Base-by-base conservation (phyloP, 2,797 vertebrate species). In the Phoebastria nigripes region DNA sequence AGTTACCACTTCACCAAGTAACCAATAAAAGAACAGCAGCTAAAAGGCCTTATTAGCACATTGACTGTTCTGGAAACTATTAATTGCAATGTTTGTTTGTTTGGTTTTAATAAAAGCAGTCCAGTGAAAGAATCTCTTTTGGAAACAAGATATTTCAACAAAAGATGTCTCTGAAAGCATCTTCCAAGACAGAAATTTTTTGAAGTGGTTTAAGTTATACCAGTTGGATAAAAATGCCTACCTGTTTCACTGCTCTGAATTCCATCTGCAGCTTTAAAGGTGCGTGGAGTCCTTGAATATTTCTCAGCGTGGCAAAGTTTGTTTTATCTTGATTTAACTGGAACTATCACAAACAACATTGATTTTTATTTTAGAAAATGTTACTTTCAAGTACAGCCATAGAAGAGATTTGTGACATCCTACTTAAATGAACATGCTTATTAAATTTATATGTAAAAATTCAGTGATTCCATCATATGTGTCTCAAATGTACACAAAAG, bases 241-340 rank as follows among this genome's bases (percentile, higher is more conserved):
- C 99, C 99, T 99, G 99, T 97, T 98, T 98, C 37, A 98, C 99
- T 41, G 99, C 99, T 94, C 98, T 99, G 97, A 99, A 99, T 96
- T 99, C 99, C 99, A 99, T 99, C 97, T 99, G 99, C 71, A 99
- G 96, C 96, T 99, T 99, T 46, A 99, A 98, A 2, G 99, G 99
- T 28, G 99, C 99, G 21, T 99, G 99, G 17, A 99, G 98, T 93
- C 99, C 99, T 98, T 99, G 99, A 97, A 99, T 99, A 96, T 99
- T 99, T 97, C 99, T 98, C 97, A 99, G 97, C 0, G 98, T 99
- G 12, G 98, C 98, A 90, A 99, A 98, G 96, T 99, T 99, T 97
- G 99, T 99, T 97, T 99, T 99, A 96, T 99, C 99, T 97, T 99
- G 98, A 98, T 98, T 99, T 72, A 99, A 96, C 95, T 98, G 98